These are phyloP conservation scores for Amblyopsis hoosieri DNA, from an alignment of 2,797 vertebrate species.

Conservation along the genomic window DNA sequence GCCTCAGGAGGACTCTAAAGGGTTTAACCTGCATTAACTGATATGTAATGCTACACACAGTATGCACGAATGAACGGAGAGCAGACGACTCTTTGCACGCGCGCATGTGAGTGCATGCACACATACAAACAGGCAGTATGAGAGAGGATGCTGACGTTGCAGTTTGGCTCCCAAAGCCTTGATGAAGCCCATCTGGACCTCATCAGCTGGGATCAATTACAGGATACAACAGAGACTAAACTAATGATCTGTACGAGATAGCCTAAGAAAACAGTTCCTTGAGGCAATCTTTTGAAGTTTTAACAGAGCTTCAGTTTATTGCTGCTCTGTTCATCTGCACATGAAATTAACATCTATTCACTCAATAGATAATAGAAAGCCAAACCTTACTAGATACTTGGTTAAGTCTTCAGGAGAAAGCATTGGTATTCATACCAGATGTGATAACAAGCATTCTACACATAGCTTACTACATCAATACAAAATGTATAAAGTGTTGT, in stretches of 20 bases:
- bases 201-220: constrained; percentile 77
- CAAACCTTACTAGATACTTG: constrained; percentile 1
- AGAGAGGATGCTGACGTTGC: constrained; percentile 70
- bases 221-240: constrained; percentile 67
- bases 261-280: constrained; percentile 37
- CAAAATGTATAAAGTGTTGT: not conserved
- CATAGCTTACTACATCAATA: not conserved
- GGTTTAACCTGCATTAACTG: constrained; percentile 62
- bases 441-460: constrained; percentile 10
- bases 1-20: constrained; percentile 40
- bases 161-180: constrained; percentile 46
- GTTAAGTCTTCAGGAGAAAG: not conserved
- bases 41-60: constrained; percentile 11
- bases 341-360: constrained; percentile 37
- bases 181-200: constrained; percentile 67
- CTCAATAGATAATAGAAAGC: constrained; percentile 22
- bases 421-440: not conserved
- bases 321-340: constrained; percentile 10
- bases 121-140: constrained; percentile 20
- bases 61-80: constrained; percentile 21
- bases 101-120: constrained; percentile 13
- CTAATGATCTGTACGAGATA: constrained; percentile 55
- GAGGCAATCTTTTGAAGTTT: constrained; percentile 31
- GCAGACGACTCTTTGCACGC: constrained; percentile 7
- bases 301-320: constrained; percentile 17